Conservation (phyloP, 1,140 invertebrate genomes). For the Zaprionus gabonicus region DNA sequence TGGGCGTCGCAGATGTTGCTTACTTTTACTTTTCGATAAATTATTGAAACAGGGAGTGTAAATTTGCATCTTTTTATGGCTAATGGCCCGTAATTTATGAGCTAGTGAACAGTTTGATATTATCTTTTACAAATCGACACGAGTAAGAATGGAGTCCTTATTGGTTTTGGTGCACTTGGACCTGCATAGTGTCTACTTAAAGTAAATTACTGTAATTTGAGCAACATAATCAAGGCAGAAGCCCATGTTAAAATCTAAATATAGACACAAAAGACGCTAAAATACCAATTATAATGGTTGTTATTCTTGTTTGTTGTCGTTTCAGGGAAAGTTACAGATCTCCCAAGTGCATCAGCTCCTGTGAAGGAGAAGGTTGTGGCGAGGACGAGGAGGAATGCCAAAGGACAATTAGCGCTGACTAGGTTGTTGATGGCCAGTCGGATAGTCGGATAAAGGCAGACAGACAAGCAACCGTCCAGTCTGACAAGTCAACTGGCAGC, state of each 20-base stretch:
- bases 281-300: slow-evolving; percentile 77
- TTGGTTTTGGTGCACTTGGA: slow-evolving; percentile 44
- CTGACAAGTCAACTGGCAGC: slow-evolving; percentile 1
- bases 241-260: slow-evolving; percentile 67
- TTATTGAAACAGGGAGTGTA: slow-evolving; percentile 26
- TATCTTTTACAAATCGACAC: slow-evolving; percentile 5
- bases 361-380: not conserved
- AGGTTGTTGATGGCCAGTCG: slow-evolving; percentile 49
- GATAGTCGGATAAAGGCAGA: slow-evolving; percentile 25
- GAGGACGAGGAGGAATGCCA: slow-evolving; percentile 75
- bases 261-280: slow-evolving; percentile 76
- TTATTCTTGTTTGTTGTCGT: slow-evolving; percentile 43
- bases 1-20: slow-evolving; percentile 52
- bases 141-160: not conserved
- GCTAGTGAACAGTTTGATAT: slow-evolving; percentile 2
- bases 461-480: not conserved
- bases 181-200: slow-evolving; percentile 60
- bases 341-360: slow-evolving; percentile 43
- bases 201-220: slow-evolving; percentile 76
- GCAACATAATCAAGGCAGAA: slow-evolving; percentile 73
- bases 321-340: slow-evolving; percentile 55
- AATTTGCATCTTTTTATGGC: slow-evolving; percentile 18
- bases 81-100: slow-evolving; percentile 18
- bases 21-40: slow-evolving; percentile 69
- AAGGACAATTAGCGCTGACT: slow-evolving; percentile 76